Percentiles rank a stretch among this genome's conserved stretches.
Conservation (phyloP, 92 coral and sea anemone species). For the Galaxea fascicularis region DNA sequence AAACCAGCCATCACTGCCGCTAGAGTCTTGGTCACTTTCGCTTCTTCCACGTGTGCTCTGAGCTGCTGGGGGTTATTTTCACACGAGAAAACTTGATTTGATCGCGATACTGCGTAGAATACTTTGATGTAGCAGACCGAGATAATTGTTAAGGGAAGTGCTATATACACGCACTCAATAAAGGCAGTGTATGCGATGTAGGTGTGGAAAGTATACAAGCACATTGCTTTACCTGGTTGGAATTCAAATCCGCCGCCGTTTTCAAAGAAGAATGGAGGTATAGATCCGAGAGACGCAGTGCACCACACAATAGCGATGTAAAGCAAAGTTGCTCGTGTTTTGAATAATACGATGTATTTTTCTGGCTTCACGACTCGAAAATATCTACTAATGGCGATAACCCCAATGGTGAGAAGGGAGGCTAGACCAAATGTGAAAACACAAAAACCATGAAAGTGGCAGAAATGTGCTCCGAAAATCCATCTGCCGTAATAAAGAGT, state of each 20-base stretch:
- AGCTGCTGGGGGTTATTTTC: conserved; percentile 47
- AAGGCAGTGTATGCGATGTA: conserved; percentile 67
- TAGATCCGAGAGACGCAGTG: conserved; percentile 57
- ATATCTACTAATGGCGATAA: conserved; percentile 74
- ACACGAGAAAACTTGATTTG: conserved; percentile 67
- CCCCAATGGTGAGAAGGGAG: conserved; percentile 74
- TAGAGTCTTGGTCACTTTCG: conserved; percentile 82
- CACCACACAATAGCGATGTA: conserved; percentile 57
- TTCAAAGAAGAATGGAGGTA: conserved; percentile 66
- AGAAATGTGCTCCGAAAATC: conserved; percentile 47
- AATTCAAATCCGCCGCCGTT: conserved; percentile 64
- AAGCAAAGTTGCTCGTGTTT: conserved; percentile 31
- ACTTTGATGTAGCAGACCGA: conserved; percentile 65
- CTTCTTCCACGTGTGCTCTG: conserved; percentile 82
- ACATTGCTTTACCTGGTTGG: conserved; percentile 87
- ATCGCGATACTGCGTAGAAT: conserved; percentile 55
- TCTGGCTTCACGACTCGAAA: conserved; percentile 65
- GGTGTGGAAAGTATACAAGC: conserved; percentile 78
- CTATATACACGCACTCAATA: conserved; percentile 63
- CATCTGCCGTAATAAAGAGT: conserved; percentile 63
- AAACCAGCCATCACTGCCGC: conserved; percentile 77
- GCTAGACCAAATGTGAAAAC: conserved; percentile 66
- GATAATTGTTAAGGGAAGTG: conserved; percentile 53
- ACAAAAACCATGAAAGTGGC: conserved; percentile 72
- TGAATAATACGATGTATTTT: conserved; percentile 52